Base-by-base conservation (phyloP, 2,888 invertebrate species). In the Cosmia trapezina region DNA sequence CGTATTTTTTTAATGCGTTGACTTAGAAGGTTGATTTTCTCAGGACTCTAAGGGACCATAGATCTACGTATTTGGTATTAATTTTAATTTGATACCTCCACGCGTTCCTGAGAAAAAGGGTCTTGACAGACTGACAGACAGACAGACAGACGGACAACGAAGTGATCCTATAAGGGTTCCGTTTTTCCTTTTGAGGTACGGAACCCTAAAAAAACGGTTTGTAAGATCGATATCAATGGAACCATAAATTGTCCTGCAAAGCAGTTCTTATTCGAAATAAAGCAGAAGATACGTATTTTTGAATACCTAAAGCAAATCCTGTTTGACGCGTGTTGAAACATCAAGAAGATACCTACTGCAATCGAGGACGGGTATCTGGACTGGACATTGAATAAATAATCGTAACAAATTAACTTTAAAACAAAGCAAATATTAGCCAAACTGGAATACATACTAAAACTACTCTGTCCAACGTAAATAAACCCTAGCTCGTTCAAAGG, bases 401-500 rank as follows among this genome's bases (percentile, higher is more conserved):
- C 37, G 33, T 4, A 33, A 67, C 51, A 37, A 37, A 4, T 28
- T 51, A 53, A 41, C 17, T 57, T 12, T 6, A 59, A 33, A 41
- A 49, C 22, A 45, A 57, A 33, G 17, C 22, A 64, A 65, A 71
- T 71, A 64, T 65, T 54, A 56, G 43, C 22, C 37, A 70, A 45
- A 60, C 28, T 33, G 45, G n/a, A 78, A 78, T 59, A 60, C 41
- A 51, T 59, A 57, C 4, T 54, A 56, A 4, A 54, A 60, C 9
- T 19, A 47, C 17, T 43, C 37, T 45, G 37, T 33, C 28, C 19
- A 49, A 51, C 11, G 28, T 60, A 60, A 78, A 73, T 63, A 70
- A 70, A 62, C 54, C 49, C 61, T 67, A 67, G 59, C 28, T 43
- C n/a, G 65, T 63, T 60, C 22, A 69, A 68, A 77, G 12, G 47